Conservation (phyloP, 2,113 vertebrate genomes). For the Larimichthys polyactis region DNA sequence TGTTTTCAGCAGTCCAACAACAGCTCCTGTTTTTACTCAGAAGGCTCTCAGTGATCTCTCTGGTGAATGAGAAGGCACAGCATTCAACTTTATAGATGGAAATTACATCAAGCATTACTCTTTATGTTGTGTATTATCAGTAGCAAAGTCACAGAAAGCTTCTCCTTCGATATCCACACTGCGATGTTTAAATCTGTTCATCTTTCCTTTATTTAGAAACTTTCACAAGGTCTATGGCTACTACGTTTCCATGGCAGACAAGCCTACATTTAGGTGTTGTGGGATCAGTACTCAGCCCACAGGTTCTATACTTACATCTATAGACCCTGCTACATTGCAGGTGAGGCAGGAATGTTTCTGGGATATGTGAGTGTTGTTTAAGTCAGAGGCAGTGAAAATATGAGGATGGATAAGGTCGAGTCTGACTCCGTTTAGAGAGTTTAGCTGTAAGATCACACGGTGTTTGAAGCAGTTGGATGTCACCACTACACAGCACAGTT, state of each 20-base stretch:
- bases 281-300: conserved; percentile 1
- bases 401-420: conserved; percentile 25
- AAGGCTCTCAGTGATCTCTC: conserved; percentile 19
- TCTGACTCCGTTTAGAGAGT: conserved; percentile 31
- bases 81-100: background rate
- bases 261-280: conserved; percentile 1
- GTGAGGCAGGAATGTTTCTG: conserved; percentile 42
- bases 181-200: conserved; percentile 18
- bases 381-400: conserved; percentile 53
- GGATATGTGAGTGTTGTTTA: conserved; percentile 35
- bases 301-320: conserved; percentile 19
- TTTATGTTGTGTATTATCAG: conserved; percentile 11
- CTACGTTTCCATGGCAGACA: background rate
- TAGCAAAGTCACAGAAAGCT: background rate
- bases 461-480: conserved; percentile 79
- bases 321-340: background rate
- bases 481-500: conserved; percentile 78
- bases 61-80: conserved; percentile 3
- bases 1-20: conserved; percentile 2
- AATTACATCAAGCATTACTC: background rate
- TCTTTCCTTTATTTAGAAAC: background rate
- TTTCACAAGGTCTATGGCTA: conserved; percentile 12
- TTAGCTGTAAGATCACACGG: conserved; percentile 39
- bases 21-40: background rate
- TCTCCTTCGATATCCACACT: background rate